Evolutionary conservation across 2,113 vertebrate species (phyloP), one percentile per base, ranked within the genome.

Genomic region (Pagrus major): DNA sequence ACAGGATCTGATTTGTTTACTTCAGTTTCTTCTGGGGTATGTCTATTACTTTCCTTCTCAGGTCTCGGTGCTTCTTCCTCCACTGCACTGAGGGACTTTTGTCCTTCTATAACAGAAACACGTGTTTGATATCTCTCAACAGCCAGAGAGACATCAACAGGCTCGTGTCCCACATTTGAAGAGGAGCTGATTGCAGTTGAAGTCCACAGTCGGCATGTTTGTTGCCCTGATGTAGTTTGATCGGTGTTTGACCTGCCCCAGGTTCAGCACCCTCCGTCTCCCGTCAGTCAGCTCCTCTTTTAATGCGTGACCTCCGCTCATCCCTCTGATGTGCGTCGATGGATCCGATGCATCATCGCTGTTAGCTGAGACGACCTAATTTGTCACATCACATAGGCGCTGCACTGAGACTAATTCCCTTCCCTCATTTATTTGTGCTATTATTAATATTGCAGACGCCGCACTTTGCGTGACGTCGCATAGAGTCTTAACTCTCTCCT

Each of bases 361-460:
- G 83, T 85, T 81, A 49, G 54, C 78, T 31, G 84, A 87, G 81
- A 89, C 86, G 86, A 89, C 90, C 92, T 90, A 76, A 92, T 94
- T 94, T 89, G 86, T 91, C 81, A 86, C 80, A 68, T 86, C 75
- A 59, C 86, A 82, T 85, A 56, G 85, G 76, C 74, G 20, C 85
- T 42, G 84, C 60, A 11, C 86, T 71, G 86, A 92, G 70, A 86
- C 87, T 80, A 93, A 92, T 88, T 93, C 90, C 92, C 93, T 87
- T 80, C 81, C 73, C 89, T 93, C 88, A 94, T 93, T 93, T 90
- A 92, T 86, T 88, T 85, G 83, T 41, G 78, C 92, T 93, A 92
- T 93, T 91, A 92, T 92, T 93, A 89, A 91, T 91, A 85, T 88
- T 90, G 87, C 84, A 88, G 80, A 87, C 71, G 23, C 46, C 79